These are phyloP conservation scores for Nerophis lumbriciformis DNA, from an alignment of 2,113 vertebrate species.

Conservation along the genomic window DNA sequence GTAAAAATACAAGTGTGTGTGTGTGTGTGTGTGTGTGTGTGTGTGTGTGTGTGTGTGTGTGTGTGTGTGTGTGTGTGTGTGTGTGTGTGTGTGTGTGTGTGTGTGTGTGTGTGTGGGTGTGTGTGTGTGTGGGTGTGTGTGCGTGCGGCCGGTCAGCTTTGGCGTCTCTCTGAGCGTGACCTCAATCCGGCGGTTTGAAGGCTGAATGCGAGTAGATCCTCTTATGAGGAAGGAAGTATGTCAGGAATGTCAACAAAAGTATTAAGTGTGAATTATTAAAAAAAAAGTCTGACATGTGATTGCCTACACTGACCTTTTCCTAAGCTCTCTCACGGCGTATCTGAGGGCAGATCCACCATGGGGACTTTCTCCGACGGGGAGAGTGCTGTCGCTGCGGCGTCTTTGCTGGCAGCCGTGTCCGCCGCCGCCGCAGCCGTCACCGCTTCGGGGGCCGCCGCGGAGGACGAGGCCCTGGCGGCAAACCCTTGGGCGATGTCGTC, in stretches of 20 bases:
- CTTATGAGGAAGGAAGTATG: slow-evolving; percentile 30
- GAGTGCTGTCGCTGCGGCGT: background rate
- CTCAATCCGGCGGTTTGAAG: slow-evolving; percentile 46
- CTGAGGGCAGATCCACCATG: slow-evolving; percentile 59
- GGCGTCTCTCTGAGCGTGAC: slow-evolving; percentile 52
- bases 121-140: no score
- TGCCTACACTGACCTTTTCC: slow-evolving; percentile 29
- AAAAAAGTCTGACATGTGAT: slow-evolving; percentile 10
- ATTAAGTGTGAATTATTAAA: background rate
- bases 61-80: no score
- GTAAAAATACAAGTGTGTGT: no score
- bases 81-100: no score
- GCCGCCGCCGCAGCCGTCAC: slow-evolving; percentile 31
- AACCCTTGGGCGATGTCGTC: slow-evolving; percentile 87
- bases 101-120: no score
- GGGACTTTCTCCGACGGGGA: slow-evolving; percentile 68
- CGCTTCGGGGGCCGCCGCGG: background rate
- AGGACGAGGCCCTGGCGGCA: slow-evolving; percentile 7
- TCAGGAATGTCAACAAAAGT: slow-evolving; percentile 30
- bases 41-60: no score
- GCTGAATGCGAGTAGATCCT: slow-evolving; percentile 46
- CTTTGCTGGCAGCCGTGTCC: slow-evolving; percentile 43
- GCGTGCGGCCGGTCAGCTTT: slow-evolving; percentile 27
- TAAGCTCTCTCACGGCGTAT: slow-evolving; percentile 21
- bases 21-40: no score